Evolutionary conservation across 2,888 invertebrate species (phyloP), one percentile per base, ranked within the genome.

Genomic region (Pristionchus entomophagus): DNA sequence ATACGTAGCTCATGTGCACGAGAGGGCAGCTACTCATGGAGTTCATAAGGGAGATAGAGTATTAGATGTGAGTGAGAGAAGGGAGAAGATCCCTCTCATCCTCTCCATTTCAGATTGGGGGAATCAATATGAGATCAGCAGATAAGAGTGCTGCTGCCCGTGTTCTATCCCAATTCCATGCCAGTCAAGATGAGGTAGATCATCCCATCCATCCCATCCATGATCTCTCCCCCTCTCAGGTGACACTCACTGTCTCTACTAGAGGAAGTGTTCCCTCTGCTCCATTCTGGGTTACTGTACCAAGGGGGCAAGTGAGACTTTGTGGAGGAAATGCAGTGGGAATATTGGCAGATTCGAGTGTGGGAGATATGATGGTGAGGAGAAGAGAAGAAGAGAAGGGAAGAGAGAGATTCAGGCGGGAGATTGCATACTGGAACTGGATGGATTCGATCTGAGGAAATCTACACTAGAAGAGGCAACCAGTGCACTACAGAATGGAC

Each of bases 401-500:
- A 41, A 45, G 81, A 8, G 38, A 69, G 32, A 10, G 32, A 73
- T 86, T 41, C 83, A 89, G 62, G 89, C 90, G 84, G 91, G 91
- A 0, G 91, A 91, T 81, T 73, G 89, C 6, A 89, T 91, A 2
- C 86, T 91, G 6, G 89, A 90, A 59, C 88, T 91, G 45, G 90
- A 91, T 84, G 90, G 89, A 2, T 87, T 88, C 51, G 88, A 89
- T 81, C 88, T 91, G 14, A 51, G 90, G 19, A 87, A 87, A 81
- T 89, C 89, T 14, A 91, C 91, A 3, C 80, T 90, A 8, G 90
- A 90, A 78, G 88, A 89, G 45, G 91, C 91, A 14, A 65, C 87
- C 10, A 88, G 88, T 53, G 89, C 88, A 6, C 84, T 91, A 49
- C 96, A 96, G 84, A 92, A 69, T 73, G 84, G 73, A 73, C 56